These are phyloP conservation scores for Byasa hedistus DNA, from an alignment of 2,888 invertebrate genomes.

Conservation along the genomic window DNA sequence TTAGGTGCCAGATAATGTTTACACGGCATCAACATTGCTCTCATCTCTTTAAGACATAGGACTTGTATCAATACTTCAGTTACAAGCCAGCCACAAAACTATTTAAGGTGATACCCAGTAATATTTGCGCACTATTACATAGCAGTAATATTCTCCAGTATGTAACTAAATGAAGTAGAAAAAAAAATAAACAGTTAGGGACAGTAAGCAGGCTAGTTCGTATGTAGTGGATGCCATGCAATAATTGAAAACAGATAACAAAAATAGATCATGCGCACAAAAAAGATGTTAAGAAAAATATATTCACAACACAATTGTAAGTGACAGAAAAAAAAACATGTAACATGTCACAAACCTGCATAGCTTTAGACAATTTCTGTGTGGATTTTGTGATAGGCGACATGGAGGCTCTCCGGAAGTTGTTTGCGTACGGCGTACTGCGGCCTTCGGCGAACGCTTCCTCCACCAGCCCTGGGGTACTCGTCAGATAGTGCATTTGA, in stretches of 20 bases:
- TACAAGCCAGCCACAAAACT: too few relatives aligned
- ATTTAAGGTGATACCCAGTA: too few relatives aligned
- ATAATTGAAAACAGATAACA: neutral
- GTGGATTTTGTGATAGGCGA: slow-evolving; percentile 93
- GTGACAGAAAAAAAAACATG: neutral
- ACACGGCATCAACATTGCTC: too few relatives aligned
- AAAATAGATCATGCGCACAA: neutral
- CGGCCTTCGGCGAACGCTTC: slow-evolving; percentile 57
- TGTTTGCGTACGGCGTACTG: slow-evolving; percentile 64
- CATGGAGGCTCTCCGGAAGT: slow-evolving; percentile 87
- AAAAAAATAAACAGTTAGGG: too few relatives aligned
- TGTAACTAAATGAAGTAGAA: too few relatives aligned
- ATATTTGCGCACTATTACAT: too few relatives aligned
- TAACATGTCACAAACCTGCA: slow-evolving; percentile 85
- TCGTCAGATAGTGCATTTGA: slow-evolving; percentile 65
- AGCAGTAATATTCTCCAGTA: too few relatives aligned
- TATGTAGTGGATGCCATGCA: neutral
- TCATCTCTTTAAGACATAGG: too few relatives aligned
- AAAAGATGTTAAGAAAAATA: neutral
- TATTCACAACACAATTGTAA: too few relatives aligned
- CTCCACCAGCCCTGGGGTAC: slow-evolving; percentile 67
- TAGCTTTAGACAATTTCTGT: slow-evolving; percentile 90
- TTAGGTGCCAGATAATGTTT: too few relatives aligned
- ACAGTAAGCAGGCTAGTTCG: neutral
- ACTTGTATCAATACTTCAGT: too few relatives aligned